Evolutionary conservation across 92 coral and sea anemone species (phyloP).

Genomic region (Anthopleura xanthogrammica): DNA sequence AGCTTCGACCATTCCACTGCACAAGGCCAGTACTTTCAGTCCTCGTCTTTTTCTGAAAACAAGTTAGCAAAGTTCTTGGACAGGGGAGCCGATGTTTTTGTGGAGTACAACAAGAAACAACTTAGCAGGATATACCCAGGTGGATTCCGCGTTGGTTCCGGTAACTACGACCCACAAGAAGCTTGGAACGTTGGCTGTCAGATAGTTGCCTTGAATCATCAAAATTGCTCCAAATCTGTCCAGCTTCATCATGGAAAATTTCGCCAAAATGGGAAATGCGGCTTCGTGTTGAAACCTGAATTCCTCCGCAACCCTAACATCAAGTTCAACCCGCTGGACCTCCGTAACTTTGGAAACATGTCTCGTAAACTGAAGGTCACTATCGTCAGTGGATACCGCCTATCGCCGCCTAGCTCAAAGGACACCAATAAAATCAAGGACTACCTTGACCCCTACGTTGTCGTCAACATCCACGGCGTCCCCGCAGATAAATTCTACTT

Average conservation of each 20-base stretch:
- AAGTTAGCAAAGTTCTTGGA: slow-evolving; percentile 47
- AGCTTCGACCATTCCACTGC: slow-evolving; percentile 43
- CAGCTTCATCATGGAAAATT: slow-evolving; percentile 72
- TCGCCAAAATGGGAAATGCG: slow-evolving; percentile 73
- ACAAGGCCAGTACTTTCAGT: slow-evolving; percentile 48
- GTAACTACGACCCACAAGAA: slow-evolving; percentile 64
- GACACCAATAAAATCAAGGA: neutral
- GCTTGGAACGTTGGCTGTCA: slow-evolving; percentile 83
- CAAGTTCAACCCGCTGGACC: slow-evolving; percentile 34
- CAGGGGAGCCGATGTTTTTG: slow-evolving; percentile 38
- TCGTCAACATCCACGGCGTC: slow-evolving; percentile 49
- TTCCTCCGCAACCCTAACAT: slow-evolving; percentile 40
- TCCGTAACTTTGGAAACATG: slow-evolving; percentile 21
- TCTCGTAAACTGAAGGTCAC: slow-evolving; percentile 37
- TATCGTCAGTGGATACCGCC: slow-evolving; percentile 61
- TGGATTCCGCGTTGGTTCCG: slow-evolving; percentile 57
- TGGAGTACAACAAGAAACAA: slow-evolving; percentile 57
- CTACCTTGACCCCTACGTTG: slow-evolving; percentile 68
- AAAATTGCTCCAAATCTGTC: slow-evolving; percentile 43
- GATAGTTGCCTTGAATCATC: slow-evolving; percentile 77
- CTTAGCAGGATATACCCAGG: slow-evolving; percentile 71
- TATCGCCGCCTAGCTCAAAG: slow-evolving; percentile 40
- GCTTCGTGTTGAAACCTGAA: slow-evolving; percentile 66
- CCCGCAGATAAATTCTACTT: slow-evolving; percentile 48
- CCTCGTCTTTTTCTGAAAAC: slow-evolving; percentile 66